Percentiles rank a stretch among this genome's conserved stretches.
These are phyloP conservation scores for Campoletis raptor DNA, from an alignment of 2,888 invertebrate genomes.

Conservation along the genomic window DNA sequence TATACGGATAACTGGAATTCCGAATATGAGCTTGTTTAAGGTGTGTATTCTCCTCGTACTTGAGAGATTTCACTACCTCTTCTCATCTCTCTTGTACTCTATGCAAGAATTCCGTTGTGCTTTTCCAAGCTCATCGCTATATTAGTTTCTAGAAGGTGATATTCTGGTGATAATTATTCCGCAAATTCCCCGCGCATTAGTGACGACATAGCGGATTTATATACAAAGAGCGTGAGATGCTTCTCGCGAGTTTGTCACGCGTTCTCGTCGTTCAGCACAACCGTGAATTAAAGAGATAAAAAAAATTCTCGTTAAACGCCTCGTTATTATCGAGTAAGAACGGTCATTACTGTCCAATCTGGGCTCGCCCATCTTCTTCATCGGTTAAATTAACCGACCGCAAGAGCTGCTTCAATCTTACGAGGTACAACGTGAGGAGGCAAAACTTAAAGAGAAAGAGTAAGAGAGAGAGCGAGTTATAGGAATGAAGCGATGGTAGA, in stretches of 20 bases:
- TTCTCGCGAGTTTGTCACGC: conserved; percentile 19
- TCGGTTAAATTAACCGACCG: conserved; percentile 39
- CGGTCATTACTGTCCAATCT: conserved; percentile 75
- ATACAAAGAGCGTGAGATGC: conserved; percentile 9
- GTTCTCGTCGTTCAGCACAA: conserved; percentile 30
- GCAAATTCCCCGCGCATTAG: conserved; percentile 34
- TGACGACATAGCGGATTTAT: neutral
- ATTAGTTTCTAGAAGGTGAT: neutral
- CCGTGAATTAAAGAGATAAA: conserved; percentile 57
- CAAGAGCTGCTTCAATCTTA: conserved; percentile 20
- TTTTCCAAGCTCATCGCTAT: neutral
- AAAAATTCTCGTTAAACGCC: conserved; percentile 69
- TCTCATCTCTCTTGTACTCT: neutral
- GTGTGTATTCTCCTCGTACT: neutral
- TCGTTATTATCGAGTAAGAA: conserved; percentile 73
- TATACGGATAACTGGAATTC: conserved; percentile 17
- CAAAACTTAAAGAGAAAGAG: neutral
- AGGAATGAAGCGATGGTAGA: conserved; percentile 28
- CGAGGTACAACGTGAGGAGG: conserved; percentile 18
- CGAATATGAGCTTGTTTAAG: conserved; percentile 7
- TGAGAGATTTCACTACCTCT: neutral
- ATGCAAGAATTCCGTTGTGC: neutral
- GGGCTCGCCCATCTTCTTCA: conserved; percentile 59
- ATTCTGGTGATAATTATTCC: conserved; percentile 32
- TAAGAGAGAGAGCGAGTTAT: conserved; percentile 15